A percentile compares a stretch with the other conserved stretches of the same genome.
These are phyloP conservation scores for Aplysia californica DNA, from an alignment of 1,140 invertebrate genomes.

Conservation along the genomic window DNA sequence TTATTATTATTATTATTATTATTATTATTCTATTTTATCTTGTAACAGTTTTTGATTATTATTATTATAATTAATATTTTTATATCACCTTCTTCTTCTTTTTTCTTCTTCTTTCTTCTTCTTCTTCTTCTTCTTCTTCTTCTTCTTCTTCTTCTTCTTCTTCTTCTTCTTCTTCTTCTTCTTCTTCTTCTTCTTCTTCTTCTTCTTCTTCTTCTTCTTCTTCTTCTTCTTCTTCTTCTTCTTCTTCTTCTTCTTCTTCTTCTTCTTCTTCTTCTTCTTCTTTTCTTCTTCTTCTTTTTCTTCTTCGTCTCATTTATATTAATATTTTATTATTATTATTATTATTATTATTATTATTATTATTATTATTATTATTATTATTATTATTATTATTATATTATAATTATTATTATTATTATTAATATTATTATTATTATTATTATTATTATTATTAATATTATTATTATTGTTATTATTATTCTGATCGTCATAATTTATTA, in stretches of 20 bases:
- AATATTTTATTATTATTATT: neutral
- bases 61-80: neutral
- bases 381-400: neutral
- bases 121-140: neutral
- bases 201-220: neutral
- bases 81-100: neutral
- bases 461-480: neutral
- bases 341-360: neutral
- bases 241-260: neutral
- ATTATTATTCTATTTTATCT: too few species aligned
- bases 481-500: neutral
- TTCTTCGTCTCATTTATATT: neutral
- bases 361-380: neutral
- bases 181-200: neutral
- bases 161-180: neutral
- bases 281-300: neutral
- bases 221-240: neutral
- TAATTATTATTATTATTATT: neutral
- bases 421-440: neutral
- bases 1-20: neutral
- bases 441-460: neutral
- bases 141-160: neutral
- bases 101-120: neutral
- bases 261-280: conserved; percentile 1
- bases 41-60: neutral